Conservation (phyloP, 2,888 invertebrate species). For the Miltochrista miniata region DNA sequence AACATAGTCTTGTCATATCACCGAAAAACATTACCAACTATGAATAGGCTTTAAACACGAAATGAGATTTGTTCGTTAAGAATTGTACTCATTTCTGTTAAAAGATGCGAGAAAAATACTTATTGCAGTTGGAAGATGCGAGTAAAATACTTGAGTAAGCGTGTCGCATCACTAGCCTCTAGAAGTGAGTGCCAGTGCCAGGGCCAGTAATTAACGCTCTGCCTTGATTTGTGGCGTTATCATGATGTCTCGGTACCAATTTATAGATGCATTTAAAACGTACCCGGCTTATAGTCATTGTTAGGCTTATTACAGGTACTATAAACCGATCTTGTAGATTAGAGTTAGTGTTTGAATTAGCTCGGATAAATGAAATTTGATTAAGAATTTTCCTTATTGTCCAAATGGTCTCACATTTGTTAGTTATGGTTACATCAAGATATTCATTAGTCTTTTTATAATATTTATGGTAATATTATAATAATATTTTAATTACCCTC, state of each 20-base stretch:
- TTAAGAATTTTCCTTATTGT: no score
- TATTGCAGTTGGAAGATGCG: background rate
- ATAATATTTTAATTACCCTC: no score
- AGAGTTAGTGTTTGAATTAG: conserved; percentile 3
- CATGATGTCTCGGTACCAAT: conserved; percentile 57
- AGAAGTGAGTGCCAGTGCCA: conserved; percentile 33
- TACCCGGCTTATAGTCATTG: conserved; percentile 39
- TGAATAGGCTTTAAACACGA: no score
- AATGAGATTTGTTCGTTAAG: background rate
- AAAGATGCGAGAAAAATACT: background rate
- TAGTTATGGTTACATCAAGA: no score
- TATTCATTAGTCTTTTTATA: no score
- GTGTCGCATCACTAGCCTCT: conserved; percentile 31
- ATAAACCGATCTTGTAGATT: conserved; percentile 26
- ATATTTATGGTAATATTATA: no score
- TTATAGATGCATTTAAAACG: conserved; percentile 57
- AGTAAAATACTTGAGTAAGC: conserved; percentile 1
- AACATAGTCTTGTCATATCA: no score
- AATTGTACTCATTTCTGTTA: background rate
- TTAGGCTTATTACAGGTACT: conserved; percentile 25
- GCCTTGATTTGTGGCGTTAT: conserved; percentile 71
- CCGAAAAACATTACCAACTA: no score
- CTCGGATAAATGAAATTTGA: no score
- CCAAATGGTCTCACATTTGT: no score
- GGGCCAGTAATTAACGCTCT: conserved; percentile 59